Evolutionary conservation across 2,797 vertebrate genomes (phyloP).

Genomic region (Tokudaia tokunoshimensis): DNA sequence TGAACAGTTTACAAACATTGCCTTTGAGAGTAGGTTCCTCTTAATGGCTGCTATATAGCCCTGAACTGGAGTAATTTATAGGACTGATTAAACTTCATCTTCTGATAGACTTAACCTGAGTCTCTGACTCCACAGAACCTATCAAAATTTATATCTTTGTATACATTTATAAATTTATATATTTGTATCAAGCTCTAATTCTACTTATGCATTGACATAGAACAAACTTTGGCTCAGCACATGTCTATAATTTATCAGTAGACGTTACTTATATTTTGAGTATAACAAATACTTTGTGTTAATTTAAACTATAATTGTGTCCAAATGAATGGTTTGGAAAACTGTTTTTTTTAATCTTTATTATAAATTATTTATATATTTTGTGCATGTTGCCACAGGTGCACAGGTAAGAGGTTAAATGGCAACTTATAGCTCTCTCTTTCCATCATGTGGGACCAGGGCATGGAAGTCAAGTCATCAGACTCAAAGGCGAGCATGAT

Average conservation of each 20-base stretch:
- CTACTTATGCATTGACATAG: not conserved
- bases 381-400: not conserved
- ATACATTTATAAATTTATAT: not conserved
- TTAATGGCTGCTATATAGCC: not conserved
- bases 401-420: not conserved
- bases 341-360: not conserved
- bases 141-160: not conserved
- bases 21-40: conserved; percentile 38
- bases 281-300: conserved; percentile 69
- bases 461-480: not conserved
- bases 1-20: not conserved
- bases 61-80: not conserved
- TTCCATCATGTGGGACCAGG: not conserved
- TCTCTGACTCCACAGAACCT: not conserved
- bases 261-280: conserved; percentile 62
- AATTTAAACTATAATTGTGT: conserved; percentile 57
- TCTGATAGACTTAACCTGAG: not conserved
- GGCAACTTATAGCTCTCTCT: not conserved
- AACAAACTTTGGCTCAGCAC: not conserved
- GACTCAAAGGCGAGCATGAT: not conserved
- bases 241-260: conserved; percentile 65
- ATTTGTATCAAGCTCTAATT: not conserved
- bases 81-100: not conserved
- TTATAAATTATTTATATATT: not conserved
- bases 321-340: not conserved